Conservation (phyloP, 1,140 invertebrate species). For the Bactericera cockerelli region DNA sequence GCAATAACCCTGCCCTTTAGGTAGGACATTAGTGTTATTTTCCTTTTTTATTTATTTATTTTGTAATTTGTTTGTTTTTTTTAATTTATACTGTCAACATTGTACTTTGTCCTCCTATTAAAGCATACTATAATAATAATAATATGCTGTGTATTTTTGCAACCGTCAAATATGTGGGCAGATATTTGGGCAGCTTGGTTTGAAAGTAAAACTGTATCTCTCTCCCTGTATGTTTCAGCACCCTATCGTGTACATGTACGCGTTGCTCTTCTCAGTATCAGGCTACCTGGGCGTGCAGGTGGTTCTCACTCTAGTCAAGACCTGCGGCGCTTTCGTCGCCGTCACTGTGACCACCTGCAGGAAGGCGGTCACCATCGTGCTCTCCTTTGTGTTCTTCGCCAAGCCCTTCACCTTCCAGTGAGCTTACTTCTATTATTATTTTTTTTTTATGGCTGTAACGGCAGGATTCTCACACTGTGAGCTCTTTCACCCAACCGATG, state of each 20-base stretch:
- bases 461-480: too few relatives aligned
- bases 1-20: too few relatives aligned
- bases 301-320: constrained; percentile 71
- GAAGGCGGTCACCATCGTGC: constrained; percentile 79
- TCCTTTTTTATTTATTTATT: too few relatives aligned
- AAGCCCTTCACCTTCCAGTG: constrained; percentile 90
- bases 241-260: constrained; percentile 70
- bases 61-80: too few relatives aligned
- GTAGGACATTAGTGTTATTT: too few relatives aligned
- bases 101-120: too few relatives aligned
- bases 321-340: constrained; percentile 74
- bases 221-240: constrained; percentile 45
- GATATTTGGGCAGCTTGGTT: too few relatives aligned
- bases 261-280: constrained; percentile 67
- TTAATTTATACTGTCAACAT: too few relatives aligned
- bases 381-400: constrained; percentile 85
- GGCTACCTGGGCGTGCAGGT: constrained; percentile 87
- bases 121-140: too few relatives aligned
- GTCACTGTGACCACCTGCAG: constrained; percentile 77
- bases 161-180: too few relatives aligned
- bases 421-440: constrained; percentile 41
- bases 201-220: too few relatives aligned
- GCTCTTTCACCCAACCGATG: not conserved
- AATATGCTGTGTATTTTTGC: too few relatives aligned
- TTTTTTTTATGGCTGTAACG: constrained; percentile 13